These are phyloP conservation scores for Prunella strophiata DNA, from an alignment of 2,797 vertebrate genomes.

Conservation along the genomic window DNA sequence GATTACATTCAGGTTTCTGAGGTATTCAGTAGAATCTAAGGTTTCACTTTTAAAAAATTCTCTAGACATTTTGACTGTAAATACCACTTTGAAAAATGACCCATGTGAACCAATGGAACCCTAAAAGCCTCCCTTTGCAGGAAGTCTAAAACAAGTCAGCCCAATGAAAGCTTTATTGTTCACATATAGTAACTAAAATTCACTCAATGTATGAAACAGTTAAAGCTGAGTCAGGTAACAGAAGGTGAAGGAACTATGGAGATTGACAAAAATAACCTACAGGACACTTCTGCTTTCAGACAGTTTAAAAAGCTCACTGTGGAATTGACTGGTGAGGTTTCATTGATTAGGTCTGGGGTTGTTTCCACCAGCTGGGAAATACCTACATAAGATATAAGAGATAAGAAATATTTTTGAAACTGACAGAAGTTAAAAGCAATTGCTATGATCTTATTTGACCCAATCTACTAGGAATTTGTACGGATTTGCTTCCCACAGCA, in stretches of 20 bases:
- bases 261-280: slow-evolving; percentile 8
- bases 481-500: neutral
- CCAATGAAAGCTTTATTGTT: neutral
- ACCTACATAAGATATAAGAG: neutral
- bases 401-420: neutral
- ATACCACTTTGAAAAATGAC: neutral
- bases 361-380: slow-evolving; percentile 20
- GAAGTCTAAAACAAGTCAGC: neutral
- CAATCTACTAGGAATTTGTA: neutral
- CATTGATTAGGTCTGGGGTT: slow-evolving; percentile 10
- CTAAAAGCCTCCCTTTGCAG: neutral
- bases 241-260: neutral
- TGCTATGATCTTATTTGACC: neutral
- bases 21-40: neutral
- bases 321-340: neutral
- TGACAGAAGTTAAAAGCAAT: neutral
- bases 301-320: neutral
- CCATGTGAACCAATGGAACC: neutral
- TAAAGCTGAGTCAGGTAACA: neutral
- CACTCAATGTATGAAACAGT: neutral
- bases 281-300: slow-evolving; percentile 2
- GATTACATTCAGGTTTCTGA: neutral
- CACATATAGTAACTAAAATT: neutral
- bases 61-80: neutral
- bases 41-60: neutral